Conservation (phyloP, 1,140 invertebrate genomes). For the Micrasema minimum region DNA sequence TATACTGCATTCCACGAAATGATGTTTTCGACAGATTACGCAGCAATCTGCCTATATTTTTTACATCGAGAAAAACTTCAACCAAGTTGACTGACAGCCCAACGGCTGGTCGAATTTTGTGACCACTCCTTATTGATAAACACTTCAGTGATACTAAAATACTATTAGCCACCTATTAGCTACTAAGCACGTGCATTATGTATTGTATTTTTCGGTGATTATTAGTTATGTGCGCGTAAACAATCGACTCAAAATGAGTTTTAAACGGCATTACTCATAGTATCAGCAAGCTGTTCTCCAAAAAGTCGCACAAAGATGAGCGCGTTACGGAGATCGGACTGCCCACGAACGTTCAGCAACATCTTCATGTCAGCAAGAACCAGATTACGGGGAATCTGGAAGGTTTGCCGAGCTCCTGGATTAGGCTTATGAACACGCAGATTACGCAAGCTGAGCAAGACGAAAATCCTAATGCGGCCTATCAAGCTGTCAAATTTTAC, state of each 20-base stretch:
- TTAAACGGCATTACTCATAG: constrained; percentile 65
- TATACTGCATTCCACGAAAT: neutral
- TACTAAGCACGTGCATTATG: constrained; percentile 19
- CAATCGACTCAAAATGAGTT: constrained; percentile 48
- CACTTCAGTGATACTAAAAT: constrained; percentile 26
- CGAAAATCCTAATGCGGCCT: constrained; percentile 87
- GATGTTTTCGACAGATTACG: constrained; percentile 15
- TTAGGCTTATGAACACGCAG: constrained; percentile 83
- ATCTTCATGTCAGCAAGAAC: constrained; percentile 85
- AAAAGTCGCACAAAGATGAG: constrained; percentile 61
- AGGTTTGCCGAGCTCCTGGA: constrained; percentile 83
- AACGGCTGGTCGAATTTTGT: constrained; percentile 20
- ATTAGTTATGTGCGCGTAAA: constrained; percentile 23
- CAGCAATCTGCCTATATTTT: neutral
- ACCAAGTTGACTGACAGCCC: constrained; percentile 21
- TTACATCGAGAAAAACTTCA: constrained; percentile 7
- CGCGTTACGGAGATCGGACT: constrained; percentile 73
- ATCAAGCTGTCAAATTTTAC: constrained; percentile 91
- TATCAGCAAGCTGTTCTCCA: constrained; percentile 65
- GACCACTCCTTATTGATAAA: constrained; percentile 48
- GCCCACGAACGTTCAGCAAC: constrained; percentile 81
- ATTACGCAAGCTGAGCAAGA: constrained; percentile 90
- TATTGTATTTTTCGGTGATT: constrained; percentile 10
- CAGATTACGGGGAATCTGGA: constrained; percentile 80
- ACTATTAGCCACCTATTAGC: too few relatives aligned